phyloP scores from a whole-genome alignment of 2,113 vertebrate species.

The Typhlomys cinereus region DNA sequence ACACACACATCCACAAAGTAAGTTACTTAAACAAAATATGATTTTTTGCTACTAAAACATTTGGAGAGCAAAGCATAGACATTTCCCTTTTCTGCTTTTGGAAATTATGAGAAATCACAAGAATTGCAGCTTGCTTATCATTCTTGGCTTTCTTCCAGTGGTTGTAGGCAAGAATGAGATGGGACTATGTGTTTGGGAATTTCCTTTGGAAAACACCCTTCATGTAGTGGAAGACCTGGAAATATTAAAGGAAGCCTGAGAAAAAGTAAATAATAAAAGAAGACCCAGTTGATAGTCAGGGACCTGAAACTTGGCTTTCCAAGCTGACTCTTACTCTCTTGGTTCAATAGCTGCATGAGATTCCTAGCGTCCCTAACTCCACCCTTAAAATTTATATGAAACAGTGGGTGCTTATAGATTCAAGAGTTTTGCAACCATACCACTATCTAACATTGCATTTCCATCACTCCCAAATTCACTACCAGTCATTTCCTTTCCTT shows the following conservation, averaged over 20 bases:
- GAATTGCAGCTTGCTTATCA: background rate
- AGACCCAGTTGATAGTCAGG: too few relatives aligned
- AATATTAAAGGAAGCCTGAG: too few relatives aligned
- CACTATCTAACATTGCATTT: background rate
- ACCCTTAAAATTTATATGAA: background rate
- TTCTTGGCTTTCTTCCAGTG: background rate
- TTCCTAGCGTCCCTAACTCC: too few relatives aligned
- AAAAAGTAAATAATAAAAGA: too few relatives aligned
- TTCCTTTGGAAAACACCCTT: background rate
- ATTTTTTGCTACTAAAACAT: background rate
- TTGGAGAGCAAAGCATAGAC: background rate
- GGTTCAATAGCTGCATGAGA: too few relatives aligned
- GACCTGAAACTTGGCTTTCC: too few relatives aligned
- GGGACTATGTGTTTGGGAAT: background rate
- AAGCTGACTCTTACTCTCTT: too few relatives aligned
- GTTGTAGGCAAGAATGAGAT: background rate
- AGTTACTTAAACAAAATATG: too few relatives aligned
- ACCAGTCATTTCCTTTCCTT: background rate
- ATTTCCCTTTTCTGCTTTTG: slow-evolving; percentile 22
- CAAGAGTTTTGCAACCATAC: background rate
- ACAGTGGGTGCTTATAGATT: background rate
- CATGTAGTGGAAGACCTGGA: background rate
- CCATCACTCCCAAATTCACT: background rate
- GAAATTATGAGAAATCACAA: background rate
- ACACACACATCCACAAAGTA: too few relatives aligned